Conservation (phyloP, 2,797 vertebrate genomes). For the Acanthurus lineatus region DNA sequence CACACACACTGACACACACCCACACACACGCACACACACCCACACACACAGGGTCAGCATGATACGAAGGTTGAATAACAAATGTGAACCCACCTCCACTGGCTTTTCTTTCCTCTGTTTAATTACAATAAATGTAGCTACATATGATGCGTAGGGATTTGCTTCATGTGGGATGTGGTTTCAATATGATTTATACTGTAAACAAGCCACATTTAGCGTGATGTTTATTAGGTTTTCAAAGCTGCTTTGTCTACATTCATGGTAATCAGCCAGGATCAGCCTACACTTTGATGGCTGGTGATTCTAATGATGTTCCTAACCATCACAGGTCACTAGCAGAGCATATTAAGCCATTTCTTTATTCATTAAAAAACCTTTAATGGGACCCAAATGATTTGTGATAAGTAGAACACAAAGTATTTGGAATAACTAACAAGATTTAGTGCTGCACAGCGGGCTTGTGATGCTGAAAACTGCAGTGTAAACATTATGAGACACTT, state of each 20-base stretch:
- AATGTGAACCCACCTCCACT: background rate
- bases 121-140: constrained; percentile 11
- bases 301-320: constrained; percentile 75
- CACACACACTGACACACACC: background rate
- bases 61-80: background rate
- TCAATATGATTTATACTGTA: constrained; percentile 27
- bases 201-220: constrained; percentile 47
- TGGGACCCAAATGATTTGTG: constrained; percentile 75
- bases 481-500: constrained; percentile 47
- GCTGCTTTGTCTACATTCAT: constrained; percentile 53
- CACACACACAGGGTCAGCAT: background rate
- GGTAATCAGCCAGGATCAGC: constrained; percentile 58
- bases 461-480: constrained; percentile 40
- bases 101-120: constrained; percentile 5
- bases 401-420: constrained; percentile 74
- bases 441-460: constrained; percentile 28
- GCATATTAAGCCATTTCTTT: constrained; percentile 66
- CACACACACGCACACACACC: background rate
- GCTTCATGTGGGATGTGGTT: constrained; percentile 34
- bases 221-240: constrained; percentile 47
- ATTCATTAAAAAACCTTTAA: constrained; percentile 78
- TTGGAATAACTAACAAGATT: constrained; percentile 61
- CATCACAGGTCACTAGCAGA: constrained; percentile 70
- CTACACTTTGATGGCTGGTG: constrained; percentile 70
- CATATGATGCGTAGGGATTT: constrained; percentile 4